Evolutionary conservation across 2,888 invertebrate species (phyloP).

Genomic region (Hipparchia semele): DNA sequence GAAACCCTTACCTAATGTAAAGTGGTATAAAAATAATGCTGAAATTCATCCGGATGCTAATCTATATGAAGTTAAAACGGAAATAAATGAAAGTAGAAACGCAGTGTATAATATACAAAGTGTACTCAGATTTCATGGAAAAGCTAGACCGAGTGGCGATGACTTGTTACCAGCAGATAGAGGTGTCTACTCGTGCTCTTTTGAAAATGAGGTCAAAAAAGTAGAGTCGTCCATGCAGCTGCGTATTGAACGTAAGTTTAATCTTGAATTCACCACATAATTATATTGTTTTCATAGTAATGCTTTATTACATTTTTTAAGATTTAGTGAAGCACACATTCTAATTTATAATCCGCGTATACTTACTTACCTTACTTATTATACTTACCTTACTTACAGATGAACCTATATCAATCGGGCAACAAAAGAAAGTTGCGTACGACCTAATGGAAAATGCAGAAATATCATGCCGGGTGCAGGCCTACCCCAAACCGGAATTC

Average conservation of each 20-base stretch:
- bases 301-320: too few relatives aligned
- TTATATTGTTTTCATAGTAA: neutral
- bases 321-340: too few relatives aligned
- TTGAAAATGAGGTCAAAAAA: slow-evolving; percentile 94
- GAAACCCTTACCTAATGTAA: slow-evolving; percentile 92
- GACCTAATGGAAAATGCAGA: slow-evolving; percentile 93
- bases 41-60: slow-evolving; percentile 90
- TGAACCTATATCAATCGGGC: slow-evolving; percentile 92
- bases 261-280: neutral
- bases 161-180: slow-evolving; percentile 92
- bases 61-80: slow-evolving; percentile 91
- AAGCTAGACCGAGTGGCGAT: slow-evolving; percentile 89
- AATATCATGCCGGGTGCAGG: slow-evolving; percentile 94
- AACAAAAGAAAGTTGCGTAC: slow-evolving; percentile 94
- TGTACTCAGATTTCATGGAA: slow-evolving; percentile 90
- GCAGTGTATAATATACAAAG: slow-evolving; percentile 93
- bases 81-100: slow-evolving; percentile 89
- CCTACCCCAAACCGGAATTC: slow-evolving; percentile 96
- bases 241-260: slow-evolving; percentile 91
- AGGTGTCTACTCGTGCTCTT: slow-evolving; percentile 93
- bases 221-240: slow-evolving; percentile 95
- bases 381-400: slow-evolving; percentile 78
- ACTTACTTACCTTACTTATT: slow-evolving; percentile 49
- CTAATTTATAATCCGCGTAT: neutral
- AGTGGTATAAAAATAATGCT: slow-evolving; percentile 93